Conservation (phyloP, 53 echinoderm and acorn worm genomes). For the Arbacia lixula region DNA sequence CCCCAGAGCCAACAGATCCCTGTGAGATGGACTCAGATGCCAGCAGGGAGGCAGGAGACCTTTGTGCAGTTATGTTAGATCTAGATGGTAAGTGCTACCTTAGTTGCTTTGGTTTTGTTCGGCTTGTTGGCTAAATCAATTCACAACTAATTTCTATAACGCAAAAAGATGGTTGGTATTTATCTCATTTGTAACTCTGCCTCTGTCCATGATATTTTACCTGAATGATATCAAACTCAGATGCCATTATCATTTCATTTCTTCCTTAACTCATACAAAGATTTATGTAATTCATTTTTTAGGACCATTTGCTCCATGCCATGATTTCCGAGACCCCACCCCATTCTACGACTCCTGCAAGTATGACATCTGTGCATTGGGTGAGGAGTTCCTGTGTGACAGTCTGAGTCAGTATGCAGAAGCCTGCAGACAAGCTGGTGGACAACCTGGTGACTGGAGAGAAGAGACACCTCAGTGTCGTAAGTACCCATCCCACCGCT, state of each 20-base stretch:
- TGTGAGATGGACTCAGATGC: constrained; percentile 35
- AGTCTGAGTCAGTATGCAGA: constrained; percentile 67
- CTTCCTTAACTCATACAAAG: not conserved
- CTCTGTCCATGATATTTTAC: too few relatives aligned
- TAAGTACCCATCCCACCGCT: too few relatives aligned
- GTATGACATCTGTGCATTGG: constrained; percentile 72
- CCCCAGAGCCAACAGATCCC: constrained; percentile 47
- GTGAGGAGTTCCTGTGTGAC: constrained; percentile 29
- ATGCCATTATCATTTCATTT: not conserved
- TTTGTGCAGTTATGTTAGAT: constrained; percentile 1
- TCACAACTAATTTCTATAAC: too few relatives aligned
- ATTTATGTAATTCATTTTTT: not conserved
- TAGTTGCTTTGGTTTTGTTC: not conserved
- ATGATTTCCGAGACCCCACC: constrained; percentile 58
- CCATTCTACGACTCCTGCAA: constrained; percentile 64
- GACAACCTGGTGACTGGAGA: constrained; percentile 69
- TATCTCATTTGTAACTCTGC: too few relatives aligned
- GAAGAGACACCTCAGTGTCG: constrained; percentile 58
- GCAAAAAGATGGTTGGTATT: too few relatives aligned
- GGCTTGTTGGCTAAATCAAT: not conserved
- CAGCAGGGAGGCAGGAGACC: not conserved
- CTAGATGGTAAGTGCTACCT: not conserved
- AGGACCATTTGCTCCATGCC: constrained; percentile 71
- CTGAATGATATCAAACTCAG: not conserved
- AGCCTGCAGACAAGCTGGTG: constrained; percentile 62